Conservation (phyloP, 2,113 vertebrate species). For the Mugil cephalus region DNA sequence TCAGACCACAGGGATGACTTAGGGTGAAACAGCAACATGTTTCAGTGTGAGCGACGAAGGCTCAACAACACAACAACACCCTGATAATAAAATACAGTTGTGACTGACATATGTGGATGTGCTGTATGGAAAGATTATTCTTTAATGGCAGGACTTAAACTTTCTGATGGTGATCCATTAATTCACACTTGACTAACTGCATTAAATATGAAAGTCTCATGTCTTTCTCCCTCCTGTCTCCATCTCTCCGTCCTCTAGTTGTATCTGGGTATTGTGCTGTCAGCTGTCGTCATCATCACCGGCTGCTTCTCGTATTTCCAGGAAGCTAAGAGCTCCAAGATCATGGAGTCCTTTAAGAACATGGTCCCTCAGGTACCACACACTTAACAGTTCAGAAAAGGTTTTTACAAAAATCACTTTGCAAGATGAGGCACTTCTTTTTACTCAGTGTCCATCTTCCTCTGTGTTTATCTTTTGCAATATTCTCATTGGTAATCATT, state of each 20-base stretch:
- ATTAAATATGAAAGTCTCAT: constrained; percentile 5
- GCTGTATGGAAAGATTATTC: not conserved
- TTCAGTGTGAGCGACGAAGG: constrained; percentile 12
- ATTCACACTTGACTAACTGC: not conserved
- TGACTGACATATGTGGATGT: not conserved
- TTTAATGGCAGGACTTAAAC: not conserved
- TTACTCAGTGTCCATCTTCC: not conserved
- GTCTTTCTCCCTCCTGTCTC: not conserved
- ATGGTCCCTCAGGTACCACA: constrained; percentile 92
- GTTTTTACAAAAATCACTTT: too few species aligned
- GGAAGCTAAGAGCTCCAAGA: constrained; percentile 94
- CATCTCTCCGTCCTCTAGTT: constrained; percentile 74
- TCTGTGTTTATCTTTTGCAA: not conserved
- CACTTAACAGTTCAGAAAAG: not conserved
- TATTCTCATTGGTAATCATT: not conserved
- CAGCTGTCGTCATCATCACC: constrained; percentile 92
- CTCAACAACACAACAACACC: not conserved
- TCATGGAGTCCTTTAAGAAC: constrained; percentile 97
- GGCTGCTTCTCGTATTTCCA: constrained; percentile 96
- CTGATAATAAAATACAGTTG: not conserved
- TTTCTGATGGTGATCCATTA: not conserved
- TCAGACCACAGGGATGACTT: constrained; percentile 17
- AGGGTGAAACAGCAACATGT: constrained; percentile 1
- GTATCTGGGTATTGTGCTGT: constrained; percentile 92
- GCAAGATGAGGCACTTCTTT: too few species aligned